Base-by-base conservation (phyloP, 2,888 invertebrate genomes). In the Leptothorax acervorum region DNA sequence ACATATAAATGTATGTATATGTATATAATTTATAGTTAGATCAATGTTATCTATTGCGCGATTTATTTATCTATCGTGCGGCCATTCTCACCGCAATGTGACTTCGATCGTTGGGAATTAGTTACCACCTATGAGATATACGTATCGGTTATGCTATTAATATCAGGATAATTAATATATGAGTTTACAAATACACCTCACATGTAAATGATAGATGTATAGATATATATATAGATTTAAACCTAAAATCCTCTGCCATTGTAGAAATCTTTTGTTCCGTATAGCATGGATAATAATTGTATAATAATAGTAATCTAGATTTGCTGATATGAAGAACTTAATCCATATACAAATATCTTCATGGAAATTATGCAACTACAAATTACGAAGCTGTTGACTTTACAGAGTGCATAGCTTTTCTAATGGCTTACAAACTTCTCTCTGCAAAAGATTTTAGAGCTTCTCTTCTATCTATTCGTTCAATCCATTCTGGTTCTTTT, bases 91-190 rank as follows among this genome's bases (percentile, higher is more conserved):
- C 60, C 79, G 60, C 65, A 65, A 82, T 82, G 55, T 76, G 79
- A 76, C 79, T 82, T 78, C 63, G 53, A 53, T 82, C 63, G 55
- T 63, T 82, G 53, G 78, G 45, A 82, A 74, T 82, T 82, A 76
- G 82, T 65, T 65, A 55, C 18, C 39, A 39, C 65, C 45, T 51
- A 53, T 65, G 63, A 82, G 53, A 45, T 82, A 82, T 63, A 45
- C 15, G 65, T 45, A 53, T 81, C 42, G 63, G 53, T 55, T 82
- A 39, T 63, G 63, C 65, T 76, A 82, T 82, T 82, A 76, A 81
- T 81, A 81, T 81, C 39, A 71, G 15, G 48, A 81, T 81, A 81
- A 78, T 78, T 78, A 78, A 71, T 71, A 79, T 79, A 73, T 62
- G 73, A 81, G 9, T 73, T 71, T 60, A 71, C 73, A 48, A 73